Conservation (phyloP, 2,888 invertebrate genomes). For the Pterostichus niger region DNA sequence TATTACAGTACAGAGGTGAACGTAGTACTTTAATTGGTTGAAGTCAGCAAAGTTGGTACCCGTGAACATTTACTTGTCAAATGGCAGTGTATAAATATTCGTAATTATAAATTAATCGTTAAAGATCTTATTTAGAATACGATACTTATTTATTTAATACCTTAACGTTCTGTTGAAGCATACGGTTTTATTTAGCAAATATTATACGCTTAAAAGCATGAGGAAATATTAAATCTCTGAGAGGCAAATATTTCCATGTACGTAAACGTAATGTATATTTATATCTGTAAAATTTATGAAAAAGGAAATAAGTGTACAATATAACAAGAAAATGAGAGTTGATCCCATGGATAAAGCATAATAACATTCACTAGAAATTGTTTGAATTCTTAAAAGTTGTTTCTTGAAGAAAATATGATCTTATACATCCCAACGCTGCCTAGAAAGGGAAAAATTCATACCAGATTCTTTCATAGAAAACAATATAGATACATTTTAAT, state of each 20-base stretch:
- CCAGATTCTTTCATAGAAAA: slow-evolving; percentile 37
- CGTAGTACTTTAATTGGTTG: too few species aligned
- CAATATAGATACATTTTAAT: slow-evolving; percentile 6
- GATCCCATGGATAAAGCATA: slow-evolving; percentile 24
- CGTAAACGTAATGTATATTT: slow-evolving; percentile 31
- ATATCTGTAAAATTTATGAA: slow-evolving; percentile 19
- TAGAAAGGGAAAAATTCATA: slow-evolving; percentile 24
- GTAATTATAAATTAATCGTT: too few species aligned
- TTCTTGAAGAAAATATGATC: slow-evolving; percentile 30
- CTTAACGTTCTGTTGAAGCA: not conserved
- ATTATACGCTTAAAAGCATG: not conserved
- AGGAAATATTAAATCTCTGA: not conserved
- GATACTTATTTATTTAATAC: too few species aligned
- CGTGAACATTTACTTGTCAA: too few species aligned
- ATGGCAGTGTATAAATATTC: too few species aligned
- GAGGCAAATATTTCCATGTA: not conserved
- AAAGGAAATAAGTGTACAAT: slow-evolving; percentile 25
- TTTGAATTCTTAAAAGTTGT: slow-evolving; percentile 39
- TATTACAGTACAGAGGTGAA: too few species aligned
- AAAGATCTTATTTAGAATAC: too few species aligned
- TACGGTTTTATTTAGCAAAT: not conserved
- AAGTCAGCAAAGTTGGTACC: too few species aligned
- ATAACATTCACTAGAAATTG: slow-evolving; percentile 56
- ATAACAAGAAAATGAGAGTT: slow-evolving; percentile 42
- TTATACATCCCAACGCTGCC: not conserved